Evolutionary conservation across 2,888 invertebrate species (phyloP).

Genomic region (Branchellion lobata): DNA sequence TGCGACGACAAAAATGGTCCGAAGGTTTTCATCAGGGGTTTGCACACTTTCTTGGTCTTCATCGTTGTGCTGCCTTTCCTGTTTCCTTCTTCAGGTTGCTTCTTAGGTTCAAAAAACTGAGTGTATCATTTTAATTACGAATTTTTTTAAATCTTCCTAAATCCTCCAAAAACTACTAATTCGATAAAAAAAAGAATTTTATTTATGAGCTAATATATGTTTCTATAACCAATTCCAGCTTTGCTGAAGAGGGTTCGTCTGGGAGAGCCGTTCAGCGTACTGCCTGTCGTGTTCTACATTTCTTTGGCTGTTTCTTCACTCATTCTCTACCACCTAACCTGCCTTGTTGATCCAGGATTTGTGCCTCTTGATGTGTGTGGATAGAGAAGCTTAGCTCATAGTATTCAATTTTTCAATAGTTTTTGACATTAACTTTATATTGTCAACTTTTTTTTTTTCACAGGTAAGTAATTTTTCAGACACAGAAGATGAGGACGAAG

Average conservation of each 20-base stretch:
- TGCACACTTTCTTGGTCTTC: neutral
- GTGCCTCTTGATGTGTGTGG: constrained; percentile 43
- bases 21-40: neutral
- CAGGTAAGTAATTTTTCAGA: neutral
- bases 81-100: neutral
- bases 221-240: neutral
- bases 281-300: constrained; percentile 38
- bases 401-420: no score
- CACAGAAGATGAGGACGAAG: constrained; percentile 6
- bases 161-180: no score
- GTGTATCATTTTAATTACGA: no score
- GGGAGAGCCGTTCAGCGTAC: neutral
- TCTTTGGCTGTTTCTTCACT: constrained; percentile 39
- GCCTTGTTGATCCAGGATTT: constrained; percentile 50
- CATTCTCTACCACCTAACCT: constrained; percentile 48
- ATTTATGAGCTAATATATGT: no score
- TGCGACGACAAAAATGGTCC: neutral
- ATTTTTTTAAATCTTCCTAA: no score
- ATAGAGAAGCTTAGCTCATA: no score
- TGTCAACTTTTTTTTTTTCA: neutral
- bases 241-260: neutral
- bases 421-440: neutral
- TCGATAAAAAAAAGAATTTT: neutral
- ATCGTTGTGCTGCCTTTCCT: constrained; percentile 1
- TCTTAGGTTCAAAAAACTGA: no score